Conservation (phyloP, 2,113 vertebrate genomes). For the Colius striatus region DNA sequence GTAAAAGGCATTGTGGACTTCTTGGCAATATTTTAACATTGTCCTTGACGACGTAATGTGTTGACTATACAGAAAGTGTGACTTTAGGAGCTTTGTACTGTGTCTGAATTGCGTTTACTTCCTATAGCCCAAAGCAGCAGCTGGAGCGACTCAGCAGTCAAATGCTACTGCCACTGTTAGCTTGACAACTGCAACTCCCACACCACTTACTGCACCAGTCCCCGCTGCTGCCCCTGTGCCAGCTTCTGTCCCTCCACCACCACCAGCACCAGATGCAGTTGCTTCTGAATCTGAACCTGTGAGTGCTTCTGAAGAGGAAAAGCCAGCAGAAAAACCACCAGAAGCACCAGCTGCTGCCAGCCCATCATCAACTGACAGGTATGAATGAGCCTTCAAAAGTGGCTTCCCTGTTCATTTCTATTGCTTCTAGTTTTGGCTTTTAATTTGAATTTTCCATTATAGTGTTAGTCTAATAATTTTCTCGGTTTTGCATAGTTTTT, state of each 20-base stretch:
- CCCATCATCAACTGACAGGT: constrained; percentile 78
- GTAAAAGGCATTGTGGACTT: background rate
- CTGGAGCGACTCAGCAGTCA: constrained; percentile 68
- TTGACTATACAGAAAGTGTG: background rate
- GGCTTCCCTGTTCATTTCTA: background rate
- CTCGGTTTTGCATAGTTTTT: background rate
- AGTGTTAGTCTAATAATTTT: background rate
- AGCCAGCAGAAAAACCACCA: constrained; percentile 73
- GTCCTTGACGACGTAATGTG: background rate
- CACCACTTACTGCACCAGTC: constrained; percentile 50
- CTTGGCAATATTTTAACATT: background rate
- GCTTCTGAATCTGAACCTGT: constrained; percentile 72
- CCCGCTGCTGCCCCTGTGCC: constrained; percentile 67
- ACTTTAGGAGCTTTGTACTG: background rate
- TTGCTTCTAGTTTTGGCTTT: background rate
- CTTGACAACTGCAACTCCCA: constrained; percentile 51
- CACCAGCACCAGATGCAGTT: constrained; percentile 67
- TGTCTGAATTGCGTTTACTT: constrained; percentile 14
- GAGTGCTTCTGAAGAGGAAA: constrained; percentile 76
- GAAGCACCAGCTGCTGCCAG: constrained; percentile 73
- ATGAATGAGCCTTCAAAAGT: background rate
- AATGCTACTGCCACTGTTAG: constrained; percentile 33
- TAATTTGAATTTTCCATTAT: background rate
- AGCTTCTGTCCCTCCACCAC: constrained; percentile 57
- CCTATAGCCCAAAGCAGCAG: constrained; percentile 84